Evolutionary conservation across 2,797 vertebrate genomes (phyloP).

Genomic region (Pelodytes ibericus): DNA sequence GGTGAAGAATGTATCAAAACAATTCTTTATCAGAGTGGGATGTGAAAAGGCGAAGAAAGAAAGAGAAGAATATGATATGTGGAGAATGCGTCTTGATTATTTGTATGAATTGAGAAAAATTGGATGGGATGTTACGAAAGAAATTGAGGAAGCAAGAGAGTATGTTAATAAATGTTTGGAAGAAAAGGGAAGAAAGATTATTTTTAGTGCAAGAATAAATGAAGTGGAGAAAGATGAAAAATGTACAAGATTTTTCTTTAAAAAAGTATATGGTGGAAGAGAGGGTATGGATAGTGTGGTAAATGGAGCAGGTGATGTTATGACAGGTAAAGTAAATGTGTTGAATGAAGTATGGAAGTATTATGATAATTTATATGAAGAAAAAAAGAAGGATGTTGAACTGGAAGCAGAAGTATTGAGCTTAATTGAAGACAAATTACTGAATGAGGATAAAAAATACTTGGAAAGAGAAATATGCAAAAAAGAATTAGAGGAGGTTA

Average conservation of each 20-base stretch:
- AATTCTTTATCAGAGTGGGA: not conserved
- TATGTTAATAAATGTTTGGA: not conserved
- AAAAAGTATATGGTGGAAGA: not conserved
- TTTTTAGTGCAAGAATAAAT: not conserved
- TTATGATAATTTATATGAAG: not conserved
- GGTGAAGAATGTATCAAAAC: not conserved
- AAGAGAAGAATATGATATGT: not conserved
- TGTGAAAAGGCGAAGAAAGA: not conserved
- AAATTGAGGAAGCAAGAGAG: not conserved
- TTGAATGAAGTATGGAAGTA: not conserved
- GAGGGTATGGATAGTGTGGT: not conserved
- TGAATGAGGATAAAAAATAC: not conserved
- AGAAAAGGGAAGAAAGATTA: not conserved
- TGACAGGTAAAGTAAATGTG: no score
- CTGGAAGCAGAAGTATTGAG: not conserved
- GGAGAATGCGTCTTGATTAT: not conserved
- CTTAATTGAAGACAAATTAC: not conserved
- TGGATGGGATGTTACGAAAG: not conserved
- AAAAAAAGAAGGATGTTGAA: no score
- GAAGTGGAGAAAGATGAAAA: not conserved
- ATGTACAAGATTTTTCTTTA: not conserved
- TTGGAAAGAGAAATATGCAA: not conserved
- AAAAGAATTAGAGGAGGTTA: not conserved
- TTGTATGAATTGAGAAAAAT: not conserved
- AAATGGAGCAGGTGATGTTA: no score